Conservation (phyloP, 2,113 vertebrate species). For the Mustelus asterias region DNA sequence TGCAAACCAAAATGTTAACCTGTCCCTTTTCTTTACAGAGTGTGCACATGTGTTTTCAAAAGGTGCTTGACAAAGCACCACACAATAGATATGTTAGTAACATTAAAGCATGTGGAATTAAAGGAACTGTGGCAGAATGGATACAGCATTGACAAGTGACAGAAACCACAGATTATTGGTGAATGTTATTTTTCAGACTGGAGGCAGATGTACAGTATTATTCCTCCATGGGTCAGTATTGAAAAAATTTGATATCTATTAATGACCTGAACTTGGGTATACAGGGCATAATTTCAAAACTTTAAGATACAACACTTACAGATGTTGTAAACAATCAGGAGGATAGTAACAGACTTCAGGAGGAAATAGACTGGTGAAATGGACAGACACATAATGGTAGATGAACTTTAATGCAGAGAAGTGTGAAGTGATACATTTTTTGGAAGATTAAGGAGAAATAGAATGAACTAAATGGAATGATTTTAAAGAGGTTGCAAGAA, state of each 20-base stretch:
- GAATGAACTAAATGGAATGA: too few species aligned
- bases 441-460: too few species aligned
- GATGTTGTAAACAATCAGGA: not conserved
- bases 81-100: not conserved
- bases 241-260: not conserved
- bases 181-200: not conserved
- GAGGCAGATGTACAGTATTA: not conserved
- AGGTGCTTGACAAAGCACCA: not conserved
- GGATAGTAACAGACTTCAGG: not conserved
- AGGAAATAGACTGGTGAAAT: not conserved
- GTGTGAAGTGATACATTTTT: too few species aligned
- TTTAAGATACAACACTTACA: not conserved
- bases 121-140: not conserved
- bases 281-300: not conserved
- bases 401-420: not conserved
- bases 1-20: not conserved
- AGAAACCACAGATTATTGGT: not conserved
- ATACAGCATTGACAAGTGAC: not conserved
- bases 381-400: too few species aligned
- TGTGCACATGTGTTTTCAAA: not conserved
- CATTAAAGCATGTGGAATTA: not conserved
- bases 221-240: not conserved
- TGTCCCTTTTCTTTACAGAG: not conserved
- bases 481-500: too few species aligned
- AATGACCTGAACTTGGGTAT: not conserved